A percentile compares a stretch with the other conserved stretches of the same genome.
Conservation (phyloP, 2,797 vertebrate genomes). For the Bufotes viridis region DNA sequence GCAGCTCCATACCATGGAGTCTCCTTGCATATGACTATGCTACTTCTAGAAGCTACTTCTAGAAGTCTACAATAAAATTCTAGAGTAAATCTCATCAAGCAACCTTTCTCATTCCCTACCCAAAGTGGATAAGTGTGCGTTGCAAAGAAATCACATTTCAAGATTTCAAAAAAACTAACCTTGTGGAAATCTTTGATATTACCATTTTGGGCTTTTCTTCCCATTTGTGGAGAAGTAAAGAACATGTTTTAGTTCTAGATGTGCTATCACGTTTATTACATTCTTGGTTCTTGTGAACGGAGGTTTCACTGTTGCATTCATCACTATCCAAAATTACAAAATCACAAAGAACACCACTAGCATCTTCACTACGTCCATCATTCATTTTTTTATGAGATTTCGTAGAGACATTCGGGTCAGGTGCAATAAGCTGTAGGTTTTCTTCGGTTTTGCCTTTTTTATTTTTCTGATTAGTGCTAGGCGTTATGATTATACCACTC, state of each 20-base stretch:
- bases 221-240: conserved; percentile 76
- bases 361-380: conserved; percentile 89
- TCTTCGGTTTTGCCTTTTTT: conserved; percentile 99
- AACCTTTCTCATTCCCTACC: background rate
- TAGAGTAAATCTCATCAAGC: background rate
- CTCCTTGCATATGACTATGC: no score
- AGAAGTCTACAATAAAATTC: background rate
- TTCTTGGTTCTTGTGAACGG: conserved; percentile 90
- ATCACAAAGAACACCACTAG: conserved; percentile 90
- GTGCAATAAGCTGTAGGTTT: conserved; percentile 89
- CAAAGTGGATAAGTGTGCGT: background rate
- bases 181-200: conserved; percentile 86
- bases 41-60: no score
- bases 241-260: conserved; percentile 85
- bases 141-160: background rate
- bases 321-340: conserved; percentile 96
- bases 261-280: conserved; percentile 84
- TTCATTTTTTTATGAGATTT: conserved; percentile 96
- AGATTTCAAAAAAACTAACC: conserved; percentile 74
- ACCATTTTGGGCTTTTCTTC: conserved; percentile 85
- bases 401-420: conserved; percentile 93
- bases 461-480: conserved; percentile 93
- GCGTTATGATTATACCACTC: conserved; percentile 87
- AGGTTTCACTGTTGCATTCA: conserved; percentile 95
- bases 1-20: no score